Evolutionary conservation across 2,113 vertebrate species (phyloP), one percentile per base, ranked within the genome.

Genomic region (Anthoscopus minutus): DNA sequence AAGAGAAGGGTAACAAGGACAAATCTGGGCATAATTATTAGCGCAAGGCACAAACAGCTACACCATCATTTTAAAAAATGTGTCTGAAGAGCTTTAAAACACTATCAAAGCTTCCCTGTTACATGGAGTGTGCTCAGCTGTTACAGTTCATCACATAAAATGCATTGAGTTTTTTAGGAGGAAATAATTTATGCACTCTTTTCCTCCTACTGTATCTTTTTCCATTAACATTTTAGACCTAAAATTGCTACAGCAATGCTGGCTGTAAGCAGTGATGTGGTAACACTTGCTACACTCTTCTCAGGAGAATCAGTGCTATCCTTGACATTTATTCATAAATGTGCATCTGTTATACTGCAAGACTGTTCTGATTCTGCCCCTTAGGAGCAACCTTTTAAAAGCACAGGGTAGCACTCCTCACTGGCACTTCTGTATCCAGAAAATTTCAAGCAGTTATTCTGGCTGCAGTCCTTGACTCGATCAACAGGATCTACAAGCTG

Each of bases 381-480:
- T 80, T 28, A 53, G 65, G 62, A 94, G 45, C 61, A 74, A 61
- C 74, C 78, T 94, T 77, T 93, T 42, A 77, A 73, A 80, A 86
- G 72, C 84, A 91, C 44, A 20, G 60, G 38, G 60, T 35, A 93
- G 73, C 40, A 72, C 71, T 91, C 23, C 58, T 95, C 71, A 60
- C 44, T 89, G 60, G 82, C 80, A 76, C 33, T 78, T 77, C 48
- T 47, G 74, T 45, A 93, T 42, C 38, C 85, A 64, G 81, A 81
- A 96, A 77, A 89, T 53, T 93, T 95, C 62, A 85, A 64, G 84
- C 70, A 89, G 80, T 96, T 94, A 94, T 96, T 88, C 44, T 42
- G 74, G 37, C 57, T 65, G 24, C 83, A 85, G 86, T 65, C 76
- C 62, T 61, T 88, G 91, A 96, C 88, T 84, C 44, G 93, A 88